Conservation (phyloP, 2,888 invertebrate genomes). For the Ephialtes manifestator region DNA sequence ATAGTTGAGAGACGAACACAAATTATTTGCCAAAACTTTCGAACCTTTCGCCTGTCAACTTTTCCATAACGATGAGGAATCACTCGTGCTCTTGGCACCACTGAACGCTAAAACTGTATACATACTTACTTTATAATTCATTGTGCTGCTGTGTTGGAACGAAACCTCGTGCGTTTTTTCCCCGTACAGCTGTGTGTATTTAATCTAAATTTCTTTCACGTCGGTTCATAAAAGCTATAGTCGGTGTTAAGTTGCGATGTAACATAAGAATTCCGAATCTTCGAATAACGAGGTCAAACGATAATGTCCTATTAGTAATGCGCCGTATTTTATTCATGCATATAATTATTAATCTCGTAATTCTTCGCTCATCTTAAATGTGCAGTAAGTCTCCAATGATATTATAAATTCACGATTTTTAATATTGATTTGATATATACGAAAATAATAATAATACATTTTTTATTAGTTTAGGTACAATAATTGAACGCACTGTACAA, state of each 20-base stretch:
- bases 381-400: neutral
- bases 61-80: constrained; percentile 9
- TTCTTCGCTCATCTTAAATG: neutral
- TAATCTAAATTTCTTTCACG: constrained; percentile 3
- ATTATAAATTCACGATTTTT: neutral
- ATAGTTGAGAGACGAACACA: neutral
- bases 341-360: neutral
- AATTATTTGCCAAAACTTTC: constrained; percentile 1
- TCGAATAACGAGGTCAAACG: neutral
- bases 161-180: neutral
- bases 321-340: neutral
- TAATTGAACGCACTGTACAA: neutral
- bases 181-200: constrained; percentile 31
- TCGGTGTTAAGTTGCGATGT: neutral
- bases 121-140: constrained; percentile 6
- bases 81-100: constrained; percentile 15
- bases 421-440: neutral
- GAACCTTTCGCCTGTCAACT: constrained; percentile 5
- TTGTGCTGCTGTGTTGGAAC: neutral
- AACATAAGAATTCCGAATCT: neutral
- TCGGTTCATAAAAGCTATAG: neutral
- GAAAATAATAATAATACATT: neutral
- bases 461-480: neutral
- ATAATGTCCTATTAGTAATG: neutral
- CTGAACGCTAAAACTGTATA: neutral